Base-by-base conservation (phyloP, 2,888 invertebrate species). In the Hemistola chrysoprasaria region DNA sequence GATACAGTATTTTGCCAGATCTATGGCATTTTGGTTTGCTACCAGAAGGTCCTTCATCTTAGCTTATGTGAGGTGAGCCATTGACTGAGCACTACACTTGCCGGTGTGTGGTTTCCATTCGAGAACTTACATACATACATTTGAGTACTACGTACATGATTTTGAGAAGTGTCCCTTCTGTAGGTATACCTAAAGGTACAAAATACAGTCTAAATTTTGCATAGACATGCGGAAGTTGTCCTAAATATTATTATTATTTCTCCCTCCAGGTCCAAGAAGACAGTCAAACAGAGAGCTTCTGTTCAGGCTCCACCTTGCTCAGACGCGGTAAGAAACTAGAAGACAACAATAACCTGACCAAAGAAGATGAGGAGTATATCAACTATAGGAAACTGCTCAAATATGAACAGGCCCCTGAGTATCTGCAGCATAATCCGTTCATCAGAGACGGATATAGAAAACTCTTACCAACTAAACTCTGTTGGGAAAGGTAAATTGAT, bases 401-500 rank as follows among this genome's bases (percentile, higher is more conserved):
- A 44, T 90, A 78, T 68, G 89, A 90, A 48, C 69, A 95, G 65
- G 96, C 97, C 30, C 97, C 97, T 2, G 91, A 91, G 40, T 96
- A 95, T 79, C 90, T 97, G 40, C 93, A 95, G 75, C 95, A 95
- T 65, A 98, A 98, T 82, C 95, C 95, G 2, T 97, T 90, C 70
- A 97, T 98, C 55, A 90, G 93, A 46, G 91, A 92, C 55, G 98
- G 98, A 6, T 98, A 98, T 75, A 91, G 97, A 64, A 94, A 95
- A 61, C 92, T 94, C 55, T 89, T 97, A 35, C 93, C 94, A 3
- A 94, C 95, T n/a, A 92, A 92, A 72, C 86, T 96, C 59, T 97
- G 97, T 70, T 86, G 97, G 75, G 95, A 96, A 89, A 98, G 96
- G 96, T 96, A 74, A 66, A n/a, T n/a, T n/a, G n/a, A n/a, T n/a